Evolutionary conservation across 2,113 vertebrate species (phyloP).

Genomic region (Ardeotis arabs): DNA sequence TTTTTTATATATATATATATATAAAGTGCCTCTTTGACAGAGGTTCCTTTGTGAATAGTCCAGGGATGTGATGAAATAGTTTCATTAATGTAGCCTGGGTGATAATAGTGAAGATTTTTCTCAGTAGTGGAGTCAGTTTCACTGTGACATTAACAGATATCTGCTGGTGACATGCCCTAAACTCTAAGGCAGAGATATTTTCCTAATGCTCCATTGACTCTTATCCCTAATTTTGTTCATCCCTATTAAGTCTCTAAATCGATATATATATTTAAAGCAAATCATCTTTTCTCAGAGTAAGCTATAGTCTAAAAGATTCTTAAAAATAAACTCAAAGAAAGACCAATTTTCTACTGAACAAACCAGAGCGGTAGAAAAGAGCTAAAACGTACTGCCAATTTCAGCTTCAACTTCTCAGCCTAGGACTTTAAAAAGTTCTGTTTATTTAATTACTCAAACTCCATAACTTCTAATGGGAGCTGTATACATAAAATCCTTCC

Average conservation of each 20-base stretch:
- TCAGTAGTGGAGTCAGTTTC: neutral
- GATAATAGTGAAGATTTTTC: neutral
- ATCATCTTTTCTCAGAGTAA: neutral
- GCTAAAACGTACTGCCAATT: neutral
- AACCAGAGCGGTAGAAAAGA: neutral
- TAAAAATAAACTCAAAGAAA: neutral
- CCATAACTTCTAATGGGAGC: neutral
- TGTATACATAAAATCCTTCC: neutral
- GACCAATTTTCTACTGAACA: neutral
- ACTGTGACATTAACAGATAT: neutral
- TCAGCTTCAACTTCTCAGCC: neutral
- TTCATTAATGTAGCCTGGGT: neutral
- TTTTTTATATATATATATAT: neutral
- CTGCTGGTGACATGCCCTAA: neutral
- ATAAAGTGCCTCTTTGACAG: neutral
- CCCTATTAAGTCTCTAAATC: neutral
- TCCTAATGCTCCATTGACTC: neutral
- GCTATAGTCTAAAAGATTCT: neutral
- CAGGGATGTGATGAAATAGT: neutral
- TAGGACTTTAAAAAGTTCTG: neutral
- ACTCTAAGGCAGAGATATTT: neutral
- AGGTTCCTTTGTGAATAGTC: neutral
- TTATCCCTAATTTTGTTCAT: neutral
- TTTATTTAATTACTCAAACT: neutral
- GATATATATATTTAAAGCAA: neutral